Evolutionary conservation across 2,113 vertebrate genomes (phyloP), one percentile per base, ranked within the genome.

Genomic region (Muntiacus muntjak): DNA sequence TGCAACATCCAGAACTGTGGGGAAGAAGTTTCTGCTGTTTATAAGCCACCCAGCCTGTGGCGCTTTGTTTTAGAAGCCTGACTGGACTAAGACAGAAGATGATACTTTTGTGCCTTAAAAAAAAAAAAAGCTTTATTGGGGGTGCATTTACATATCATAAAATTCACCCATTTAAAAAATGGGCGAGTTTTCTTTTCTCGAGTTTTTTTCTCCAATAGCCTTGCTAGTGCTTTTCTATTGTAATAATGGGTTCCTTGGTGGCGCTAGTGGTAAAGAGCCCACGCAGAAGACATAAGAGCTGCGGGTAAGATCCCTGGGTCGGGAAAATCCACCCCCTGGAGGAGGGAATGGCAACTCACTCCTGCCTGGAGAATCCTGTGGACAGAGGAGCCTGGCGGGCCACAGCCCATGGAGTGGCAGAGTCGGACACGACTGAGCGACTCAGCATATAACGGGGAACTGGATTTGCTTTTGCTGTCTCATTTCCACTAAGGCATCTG

Each of bases 371-470:
- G 19, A 71, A 40, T 40, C 67, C n/a, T n/a, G 23, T 3, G 67
- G n/a, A 71, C 67, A 40, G 5, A 71, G n/a, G 67, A 40, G n/a
- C 67, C 67, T 23, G 67, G 10, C 67, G 23, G 9, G n/a, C n/a
- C 19, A 23, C n/a, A 12, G 67, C 23, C n/a, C 67, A 1, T 12
- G 5, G 67, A 10, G n/a, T 40, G 67, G 67, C 10, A 67, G 67
- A 40, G n/a, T 40, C 5, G 1, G n/a, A 40, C n/a, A 23, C 0
- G 2, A 6, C 19, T 40, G 19, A 36, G n/a, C 4, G 5, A 6
- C 64, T 36, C 6, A 36, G 67, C 67, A 23, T 1, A 40, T 25
- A 33, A 1, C 2, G 16, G 52, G 82, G 40, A 26, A 15, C 62
- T 0, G 4, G 45, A 17, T 26, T 12, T 14, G 40, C 82, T 58